Percentiles rank a stretch among this genome's conserved stretches.
Evolutionary conservation across 2,797 vertebrate genomes (phyloP).

Genomic region (Anableps anableps): DNA sequence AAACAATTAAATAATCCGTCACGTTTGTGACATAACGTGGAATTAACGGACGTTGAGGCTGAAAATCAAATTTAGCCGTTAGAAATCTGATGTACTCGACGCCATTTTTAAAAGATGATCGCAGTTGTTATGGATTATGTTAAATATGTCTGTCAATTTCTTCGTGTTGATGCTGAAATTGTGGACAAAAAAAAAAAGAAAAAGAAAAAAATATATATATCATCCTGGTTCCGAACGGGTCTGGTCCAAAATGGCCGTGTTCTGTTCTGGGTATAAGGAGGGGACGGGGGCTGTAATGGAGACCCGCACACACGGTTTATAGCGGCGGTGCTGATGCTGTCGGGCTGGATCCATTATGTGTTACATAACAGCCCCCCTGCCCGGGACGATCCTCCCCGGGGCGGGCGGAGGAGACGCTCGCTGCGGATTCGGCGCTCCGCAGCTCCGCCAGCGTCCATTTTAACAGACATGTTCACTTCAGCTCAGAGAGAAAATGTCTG

Average conservation of each 20-base stretch:
- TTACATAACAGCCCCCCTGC: constrained; percentile 57
- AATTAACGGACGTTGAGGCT: not conserved
- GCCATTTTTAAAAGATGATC: not conserved
- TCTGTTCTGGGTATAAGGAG: not conserved
- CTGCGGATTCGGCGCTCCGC: constrained; percentile 16
- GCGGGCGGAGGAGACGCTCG: constrained; percentile 1
- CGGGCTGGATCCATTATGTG: constrained; percentile 50
- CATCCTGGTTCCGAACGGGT: not conserved
- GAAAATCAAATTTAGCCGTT: not conserved
- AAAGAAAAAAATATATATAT: not conserved
- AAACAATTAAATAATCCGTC: not conserved
- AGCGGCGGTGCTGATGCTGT: constrained; percentile 37
- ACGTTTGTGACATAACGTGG: not conserved
- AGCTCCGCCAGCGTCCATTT: constrained; percentile 40
- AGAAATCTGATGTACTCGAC: not conserved
- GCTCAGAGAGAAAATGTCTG: not conserved
- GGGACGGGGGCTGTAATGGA: constrained; percentile 7
- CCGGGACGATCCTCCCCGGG: constrained; percentile 2
- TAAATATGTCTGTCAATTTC: not conserved
- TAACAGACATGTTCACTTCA: not conserved
- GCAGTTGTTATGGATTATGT: not conserved
- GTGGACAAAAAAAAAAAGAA: not conserved
- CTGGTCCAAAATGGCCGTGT: constrained; percentile 50
- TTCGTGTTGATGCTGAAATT: not conserved
- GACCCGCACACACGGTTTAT: constrained; percentile 13